These are phyloP conservation scores for Polypterus senegalus DNA, from an alignment of 2,113 vertebrate species.

Conservation along the genomic window DNA sequence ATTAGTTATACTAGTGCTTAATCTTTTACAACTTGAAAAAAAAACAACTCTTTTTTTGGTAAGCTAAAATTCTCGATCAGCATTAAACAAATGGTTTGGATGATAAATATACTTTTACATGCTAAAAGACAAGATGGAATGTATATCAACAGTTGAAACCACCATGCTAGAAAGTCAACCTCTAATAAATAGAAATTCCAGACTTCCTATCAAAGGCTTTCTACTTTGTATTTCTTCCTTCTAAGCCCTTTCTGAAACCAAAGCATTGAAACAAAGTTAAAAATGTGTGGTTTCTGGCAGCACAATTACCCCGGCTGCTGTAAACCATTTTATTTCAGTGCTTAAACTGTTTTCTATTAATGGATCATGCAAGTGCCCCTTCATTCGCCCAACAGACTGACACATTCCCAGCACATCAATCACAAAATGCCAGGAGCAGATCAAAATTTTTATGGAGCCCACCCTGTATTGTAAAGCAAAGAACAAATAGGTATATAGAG, in stretches of 20 bases:
- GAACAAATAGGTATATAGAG: too few species aligned
- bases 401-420: constrained; percentile 26
- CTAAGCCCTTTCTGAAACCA: constrained; percentile 1
- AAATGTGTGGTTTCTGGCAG: constrained; percentile 15
- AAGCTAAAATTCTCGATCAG: too few species aligned
- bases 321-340: constrained; percentile 19
- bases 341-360: constrained; percentile 28
- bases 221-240: constrained; percentile 3
- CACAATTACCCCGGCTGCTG: constrained; percentile 23
- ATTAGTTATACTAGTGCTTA: too few species aligned
- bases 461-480: constrained; percentile 13
- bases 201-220: background rate
- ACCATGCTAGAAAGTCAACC: too few species aligned
- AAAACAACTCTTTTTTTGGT: too few species aligned
- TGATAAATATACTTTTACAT: too few species aligned
- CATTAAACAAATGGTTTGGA: too few species aligned
- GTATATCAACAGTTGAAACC: too few species aligned
- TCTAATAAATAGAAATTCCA: background rate
- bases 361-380: constrained; percentile 21
- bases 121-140: too few species aligned
- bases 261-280: constrained; percentile 23
- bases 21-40: too few species aligned
- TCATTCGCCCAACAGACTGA: constrained; percentile 25
- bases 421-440: constrained; percentile 12
- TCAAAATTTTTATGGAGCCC: constrained; percentile 11